These are phyloP conservation scores for Porites cylindrica DNA, from an alignment of 92 coral and sea anemone genomes.

Conservation along the genomic window DNA sequence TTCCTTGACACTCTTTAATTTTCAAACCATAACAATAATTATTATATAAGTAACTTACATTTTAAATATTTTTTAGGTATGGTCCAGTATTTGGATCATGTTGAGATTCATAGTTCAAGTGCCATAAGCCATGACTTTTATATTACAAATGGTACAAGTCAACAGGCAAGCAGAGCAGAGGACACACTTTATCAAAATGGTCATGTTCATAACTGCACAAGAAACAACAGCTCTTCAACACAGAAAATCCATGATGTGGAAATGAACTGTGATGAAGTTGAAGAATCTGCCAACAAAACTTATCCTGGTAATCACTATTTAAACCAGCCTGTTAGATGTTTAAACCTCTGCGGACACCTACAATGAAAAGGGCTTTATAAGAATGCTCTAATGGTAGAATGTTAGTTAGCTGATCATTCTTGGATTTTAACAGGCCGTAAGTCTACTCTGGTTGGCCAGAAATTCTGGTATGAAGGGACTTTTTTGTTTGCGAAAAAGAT, in stretches of 20 bases:
- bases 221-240: background rate
- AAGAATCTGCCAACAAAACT: background rate
- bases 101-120: conserved; percentile 38
- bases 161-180: background rate
- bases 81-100: conserved; percentile 37
- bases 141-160: conserved; percentile 16
- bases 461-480: no score
- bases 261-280: conserved; percentile 50
- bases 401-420: background rate
- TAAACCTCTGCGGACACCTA: conserved; percentile 74
- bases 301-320: conserved; percentile 32
- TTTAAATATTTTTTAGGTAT: background rate
- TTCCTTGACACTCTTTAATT: background rate
- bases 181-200: conserved; percentile 5
- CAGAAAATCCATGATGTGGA: conserved; percentile 43
- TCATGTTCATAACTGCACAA: background rate
- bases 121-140: conserved; percentile 25
- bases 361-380: conserved; percentile 21
- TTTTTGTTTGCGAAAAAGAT: no score
- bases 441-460: no score
- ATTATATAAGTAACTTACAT: background rate
- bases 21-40: background rate
- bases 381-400: background rate
- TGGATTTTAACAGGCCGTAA: background rate
- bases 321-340: conserved; percentile 67